Conservation (phyloP, 2,888 invertebrate species). For the Acheta domesticus region DNA sequence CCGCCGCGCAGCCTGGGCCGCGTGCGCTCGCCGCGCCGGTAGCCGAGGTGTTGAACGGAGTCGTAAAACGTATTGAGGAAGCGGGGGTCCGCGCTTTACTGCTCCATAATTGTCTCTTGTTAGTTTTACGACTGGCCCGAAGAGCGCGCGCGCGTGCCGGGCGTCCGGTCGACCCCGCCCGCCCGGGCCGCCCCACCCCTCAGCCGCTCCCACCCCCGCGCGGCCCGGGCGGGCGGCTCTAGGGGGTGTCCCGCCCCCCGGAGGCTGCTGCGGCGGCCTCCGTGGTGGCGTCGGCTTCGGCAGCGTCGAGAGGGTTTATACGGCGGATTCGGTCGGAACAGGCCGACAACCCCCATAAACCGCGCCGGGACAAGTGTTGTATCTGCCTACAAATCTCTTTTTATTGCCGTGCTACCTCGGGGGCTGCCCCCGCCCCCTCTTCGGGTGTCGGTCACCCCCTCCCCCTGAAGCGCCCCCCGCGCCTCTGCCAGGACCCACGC, state of each 20-base stretch:
- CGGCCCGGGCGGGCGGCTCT: too few relatives aligned
- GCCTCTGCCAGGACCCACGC: too few relatives aligned
- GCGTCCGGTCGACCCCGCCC: neutral
- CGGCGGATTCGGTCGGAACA: too few relatives aligned
- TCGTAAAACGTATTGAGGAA: constrained; percentile 18
- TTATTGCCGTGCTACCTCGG: neutral
- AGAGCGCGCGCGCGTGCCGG: constrained; percentile 18
- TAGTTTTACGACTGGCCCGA: constrained; percentile 18
- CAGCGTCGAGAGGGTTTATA: too few relatives aligned
- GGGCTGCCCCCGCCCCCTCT: neutral
- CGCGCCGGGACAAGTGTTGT: neutral
- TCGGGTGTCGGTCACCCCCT: neutral
- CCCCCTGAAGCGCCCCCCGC: neutral
- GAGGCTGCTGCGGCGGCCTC: too few relatives aligned
- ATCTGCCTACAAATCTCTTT: constrained; percentile 10
- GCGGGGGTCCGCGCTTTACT: neutral
- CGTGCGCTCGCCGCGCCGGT: constrained; percentile 32
- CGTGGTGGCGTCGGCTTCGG: too few relatives aligned
- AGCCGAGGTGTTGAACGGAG: constrained; percentile 20
- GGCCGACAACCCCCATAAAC: neutral
- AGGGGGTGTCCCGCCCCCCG: too few relatives aligned
- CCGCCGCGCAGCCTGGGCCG: constrained; percentile 37
- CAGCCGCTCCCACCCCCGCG: too few relatives aligned
- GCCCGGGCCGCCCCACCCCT: too few relatives aligned
- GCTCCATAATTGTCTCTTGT: constrained; percentile 18